Evolutionary conservation across 2,888 invertebrate species (phyloP).

Genomic region (Stenolophus ochropezus): DNA sequence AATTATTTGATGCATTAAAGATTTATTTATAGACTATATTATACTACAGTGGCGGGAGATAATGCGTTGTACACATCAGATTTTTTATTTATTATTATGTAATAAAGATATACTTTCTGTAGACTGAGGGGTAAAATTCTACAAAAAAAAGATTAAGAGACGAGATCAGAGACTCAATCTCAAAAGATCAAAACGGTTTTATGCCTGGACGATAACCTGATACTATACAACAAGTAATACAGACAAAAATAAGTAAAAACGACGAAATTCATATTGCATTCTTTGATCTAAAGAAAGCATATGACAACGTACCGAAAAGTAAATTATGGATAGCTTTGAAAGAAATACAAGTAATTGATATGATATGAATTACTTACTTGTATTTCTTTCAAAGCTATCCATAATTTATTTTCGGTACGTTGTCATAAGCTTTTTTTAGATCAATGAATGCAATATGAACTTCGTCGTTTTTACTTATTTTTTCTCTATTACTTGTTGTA

Average conservation of each 20-base stretch:
- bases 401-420: background rate
- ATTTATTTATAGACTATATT: no score
- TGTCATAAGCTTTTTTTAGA: background rate
- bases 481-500: background rate
- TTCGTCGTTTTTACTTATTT: background rate
- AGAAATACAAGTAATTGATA: background rate
- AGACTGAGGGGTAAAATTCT: background rate
- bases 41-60: no score
- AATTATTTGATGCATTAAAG: no score
- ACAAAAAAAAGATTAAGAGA: constrained; percentile 1
- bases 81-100: no score
- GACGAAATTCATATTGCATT: background rate
- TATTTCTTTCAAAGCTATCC: background rate
- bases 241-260: background rate
- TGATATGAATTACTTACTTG: background rate
- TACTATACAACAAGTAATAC: background rate
- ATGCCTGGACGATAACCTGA: background rate
- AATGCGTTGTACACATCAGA: no score
- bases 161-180: background rate
- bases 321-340: background rate
- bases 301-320: background rate
- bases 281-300: background rate
- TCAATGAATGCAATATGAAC: background rate
- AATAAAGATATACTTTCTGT: background rate
- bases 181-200: background rate